A percentile compares a stretch with the other conserved stretches of the same genome.
Evolutionary conservation across 2,797 vertebrate species (phyloP).

Genomic region (Triplophysa yarkandensis): DNA sequence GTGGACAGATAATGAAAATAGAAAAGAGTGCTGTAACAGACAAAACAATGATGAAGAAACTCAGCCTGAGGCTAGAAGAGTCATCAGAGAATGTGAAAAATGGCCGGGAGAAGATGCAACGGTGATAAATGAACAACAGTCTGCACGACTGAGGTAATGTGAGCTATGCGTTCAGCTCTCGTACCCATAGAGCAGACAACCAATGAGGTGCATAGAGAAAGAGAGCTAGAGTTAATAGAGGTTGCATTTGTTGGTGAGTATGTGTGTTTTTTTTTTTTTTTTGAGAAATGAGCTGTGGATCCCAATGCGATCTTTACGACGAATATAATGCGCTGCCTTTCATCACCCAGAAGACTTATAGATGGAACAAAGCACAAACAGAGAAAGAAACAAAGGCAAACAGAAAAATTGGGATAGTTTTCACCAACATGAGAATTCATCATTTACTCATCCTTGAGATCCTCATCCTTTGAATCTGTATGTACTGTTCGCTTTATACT

Average conservation of each 20-base stretch:
- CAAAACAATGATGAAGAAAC: slow-evolving; percentile 33
- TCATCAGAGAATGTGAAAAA: slow-evolving; percentile 23
- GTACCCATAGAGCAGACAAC: slow-evolving; percentile 24
- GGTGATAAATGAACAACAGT: slow-evolving; percentile 33
- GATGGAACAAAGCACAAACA: slow-evolving; percentile 12
- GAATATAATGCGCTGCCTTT: slow-evolving; percentile 9
- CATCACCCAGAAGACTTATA: slow-evolving; percentile 12
- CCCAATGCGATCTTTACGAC: slow-evolving; percentile 1
- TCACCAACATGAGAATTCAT: too few relatives aligned
- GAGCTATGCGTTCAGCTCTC: slow-evolving; percentile 2
- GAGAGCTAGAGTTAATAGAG: slow-evolving; percentile 10
- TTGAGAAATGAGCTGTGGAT: slow-evolving; percentile 20
- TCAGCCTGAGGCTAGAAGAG: slow-evolving; percentile 3
- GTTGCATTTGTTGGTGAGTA: background rate
- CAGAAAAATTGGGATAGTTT: slow-evolving; percentile 12
- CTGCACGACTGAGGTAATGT: slow-evolving; percentile 1
- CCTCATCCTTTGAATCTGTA: too few relatives aligned
- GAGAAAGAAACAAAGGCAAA: background rate
- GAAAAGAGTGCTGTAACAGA: slow-evolving; percentile 20
- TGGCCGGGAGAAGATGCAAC: background rate
- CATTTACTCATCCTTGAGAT: too few relatives aligned
- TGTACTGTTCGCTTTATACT: too few relatives aligned
- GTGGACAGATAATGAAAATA: slow-evolving; percentile 34
- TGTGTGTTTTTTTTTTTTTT: slow-evolving; percentile 5
- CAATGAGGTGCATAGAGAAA: background rate